phyloP scores from a whole-genome alignment of 2,113 vertebrate species.

The Sardina pilchardus region DNA sequence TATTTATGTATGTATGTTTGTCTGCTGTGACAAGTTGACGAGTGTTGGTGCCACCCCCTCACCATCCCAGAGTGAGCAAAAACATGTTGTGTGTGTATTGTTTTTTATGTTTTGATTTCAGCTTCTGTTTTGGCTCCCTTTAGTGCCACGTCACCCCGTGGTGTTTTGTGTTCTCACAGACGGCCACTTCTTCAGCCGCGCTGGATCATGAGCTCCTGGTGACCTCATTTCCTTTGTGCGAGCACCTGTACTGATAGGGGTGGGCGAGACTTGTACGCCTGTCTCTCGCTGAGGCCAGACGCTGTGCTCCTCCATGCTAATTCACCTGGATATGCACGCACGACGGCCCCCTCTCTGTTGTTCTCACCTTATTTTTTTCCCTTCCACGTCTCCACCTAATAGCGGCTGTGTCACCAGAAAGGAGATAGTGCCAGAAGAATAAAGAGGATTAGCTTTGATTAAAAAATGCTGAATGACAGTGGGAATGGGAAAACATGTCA shows the following conservation, averaged over 20 bases:
- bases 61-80: background rate
- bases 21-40: background rate
- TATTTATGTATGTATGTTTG: background rate
- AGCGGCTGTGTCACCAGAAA: background rate
- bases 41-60: background rate
- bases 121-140: background rate
- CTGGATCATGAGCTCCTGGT: background rate
- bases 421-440: background rate
- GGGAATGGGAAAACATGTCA: background rate
- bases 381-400: background rate
- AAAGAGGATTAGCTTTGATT: background rate
- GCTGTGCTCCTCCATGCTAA: background rate
- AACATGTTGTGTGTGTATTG: background rate
- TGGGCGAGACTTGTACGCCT: background rate
- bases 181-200: background rate
- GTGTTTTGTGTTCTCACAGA: background rate
- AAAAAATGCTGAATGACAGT: background rate
- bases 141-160: background rate
- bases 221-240: background rate
- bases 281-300: background rate
- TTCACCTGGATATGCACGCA: background rate
- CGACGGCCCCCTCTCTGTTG: background rate
- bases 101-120: background rate
- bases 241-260: background rate
- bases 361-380: slow-evolving; percentile 1